A percentile compares a stretch with the other conserved stretches of the same genome.
phyloP scores from a whole-genome alignment of 2,113 vertebrate genomes.

The Calonectris borealis region DNA sequence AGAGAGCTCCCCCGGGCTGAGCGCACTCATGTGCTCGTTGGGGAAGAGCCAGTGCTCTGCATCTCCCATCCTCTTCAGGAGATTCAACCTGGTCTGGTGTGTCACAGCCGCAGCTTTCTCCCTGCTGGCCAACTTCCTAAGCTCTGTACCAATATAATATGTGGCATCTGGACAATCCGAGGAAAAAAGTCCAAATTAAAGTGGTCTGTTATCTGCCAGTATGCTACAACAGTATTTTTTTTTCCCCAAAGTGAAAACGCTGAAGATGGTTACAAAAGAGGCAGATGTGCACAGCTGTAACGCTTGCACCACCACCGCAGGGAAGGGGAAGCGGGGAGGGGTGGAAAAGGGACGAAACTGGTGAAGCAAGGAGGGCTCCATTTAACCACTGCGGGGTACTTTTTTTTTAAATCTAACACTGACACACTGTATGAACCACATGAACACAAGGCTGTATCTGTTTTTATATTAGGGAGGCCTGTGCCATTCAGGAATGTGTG shows the following conservation, averaged over 20 bases:
- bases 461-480: constrained; percentile 30
- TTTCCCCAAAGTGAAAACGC: not conserved
- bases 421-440: not conserved
- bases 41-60: not conserved
- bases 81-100: not conserved
- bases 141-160: not conserved
- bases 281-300: not conserved
- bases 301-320: not conserved
- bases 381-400: not conserved
- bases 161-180: not conserved
- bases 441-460: constrained; percentile 14
- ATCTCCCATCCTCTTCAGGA: not conserved
- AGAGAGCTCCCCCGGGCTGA: not conserved
- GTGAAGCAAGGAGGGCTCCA: not conserved
- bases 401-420: not conserved
- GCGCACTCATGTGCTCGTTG: accelerated
- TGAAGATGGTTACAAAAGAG: not conserved
- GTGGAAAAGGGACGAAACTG: not conserved
- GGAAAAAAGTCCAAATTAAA: not conserved
- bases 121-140: not conserved
- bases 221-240: not conserved
- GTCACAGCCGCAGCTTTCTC: not conserved
- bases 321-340: not conserved
- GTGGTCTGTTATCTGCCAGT: not conserved
- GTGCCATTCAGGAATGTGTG: constrained; percentile 24